Conservation (phyloP, 2,888 invertebrate genomes). For the Drosophila testacea region DNA sequence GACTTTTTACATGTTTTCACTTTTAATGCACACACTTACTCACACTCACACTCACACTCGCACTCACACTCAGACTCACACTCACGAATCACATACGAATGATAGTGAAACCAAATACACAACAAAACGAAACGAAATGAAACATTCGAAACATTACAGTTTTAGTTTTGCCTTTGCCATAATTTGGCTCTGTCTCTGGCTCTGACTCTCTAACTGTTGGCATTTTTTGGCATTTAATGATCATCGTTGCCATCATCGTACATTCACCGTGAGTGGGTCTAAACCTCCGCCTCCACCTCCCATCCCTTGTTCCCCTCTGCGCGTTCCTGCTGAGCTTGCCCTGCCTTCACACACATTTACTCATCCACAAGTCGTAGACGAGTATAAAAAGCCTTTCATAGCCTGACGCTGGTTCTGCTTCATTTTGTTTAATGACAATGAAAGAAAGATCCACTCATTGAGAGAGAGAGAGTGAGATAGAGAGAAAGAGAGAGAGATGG, state of each 20-base stretch:
- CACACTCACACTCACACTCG: neutral
- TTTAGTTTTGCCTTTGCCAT: conserved; percentile 75
- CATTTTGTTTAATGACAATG: conserved; percentile 80
- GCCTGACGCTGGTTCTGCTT: conserved; percentile 74
- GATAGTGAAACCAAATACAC: conserved; percentile 71
- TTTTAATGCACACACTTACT: conserved; percentile 63
- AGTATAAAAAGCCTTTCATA: conserved; percentile 64
- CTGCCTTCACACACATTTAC: conserved; percentile 28
- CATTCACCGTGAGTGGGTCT: conserved; percentile 53
- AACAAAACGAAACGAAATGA: conserved; percentile 54
- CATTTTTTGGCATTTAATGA: conserved; percentile 78
- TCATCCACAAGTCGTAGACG: conserved; percentile 26
- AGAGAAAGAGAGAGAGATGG: conserved; percentile 8
- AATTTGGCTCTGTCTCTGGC: conserved; percentile 69
- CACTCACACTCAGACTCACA: no score
- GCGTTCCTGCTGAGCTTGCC: conserved; percentile 24
- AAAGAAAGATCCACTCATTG: conserved; percentile 37
- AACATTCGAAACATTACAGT: conserved; percentile 76
- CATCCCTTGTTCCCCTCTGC: neutral
- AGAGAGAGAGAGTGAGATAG: neutral
- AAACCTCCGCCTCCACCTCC: neutral
- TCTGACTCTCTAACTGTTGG: conserved; percentile 63
- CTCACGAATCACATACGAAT: conserved; percentile 22
- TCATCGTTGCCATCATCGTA: conserved; percentile 55
- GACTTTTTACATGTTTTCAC: conserved; percentile 75